Evolutionary conservation across 2,888 invertebrate genomes (phyloP).

Genomic region (Eupithecia subfuscata): DNA sequence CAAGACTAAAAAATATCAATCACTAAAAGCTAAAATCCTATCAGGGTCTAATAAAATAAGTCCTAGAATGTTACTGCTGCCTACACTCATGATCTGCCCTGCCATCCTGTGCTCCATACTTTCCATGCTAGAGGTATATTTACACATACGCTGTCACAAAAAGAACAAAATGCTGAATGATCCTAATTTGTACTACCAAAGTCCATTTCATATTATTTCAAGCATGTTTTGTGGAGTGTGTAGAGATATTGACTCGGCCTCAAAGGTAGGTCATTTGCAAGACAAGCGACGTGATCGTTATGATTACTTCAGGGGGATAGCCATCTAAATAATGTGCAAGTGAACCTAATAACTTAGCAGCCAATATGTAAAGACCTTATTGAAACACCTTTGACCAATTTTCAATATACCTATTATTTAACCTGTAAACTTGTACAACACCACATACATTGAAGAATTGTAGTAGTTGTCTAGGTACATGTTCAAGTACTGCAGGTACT

Average conservation of each 20-base stretch:
- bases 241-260: constrained; percentile 84
- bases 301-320: constrained; percentile 69
- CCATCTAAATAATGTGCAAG: constrained; percentile 46
- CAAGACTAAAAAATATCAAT: constrained; percentile 67
- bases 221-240: constrained; percentile 89
- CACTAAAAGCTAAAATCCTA: constrained; percentile 67
- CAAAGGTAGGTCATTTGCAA: constrained; percentile 86
- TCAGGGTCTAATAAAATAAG: constrained; percentile 72
- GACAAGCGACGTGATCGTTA: constrained; percentile 82
- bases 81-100: constrained; percentile 84
- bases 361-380: neutral
- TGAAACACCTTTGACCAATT: neutral
- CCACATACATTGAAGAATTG: neutral
- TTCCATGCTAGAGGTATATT: constrained; percentile 83
- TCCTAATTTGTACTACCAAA: constrained; percentile 85
- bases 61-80: constrained; percentile 83
- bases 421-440: neutral
- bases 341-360: neutral
- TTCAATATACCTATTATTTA: neutral
- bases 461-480: too few relatives aligned
- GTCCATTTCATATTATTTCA: constrained; percentile 87
- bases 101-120: constrained; percentile 79
- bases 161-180: constrained; percentile 86
- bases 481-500: too few relatives aligned
- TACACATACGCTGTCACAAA: constrained; percentile 88